Conservation (phyloP, 1,140 invertebrate genomes). For the Megathymus violae region DNA sequence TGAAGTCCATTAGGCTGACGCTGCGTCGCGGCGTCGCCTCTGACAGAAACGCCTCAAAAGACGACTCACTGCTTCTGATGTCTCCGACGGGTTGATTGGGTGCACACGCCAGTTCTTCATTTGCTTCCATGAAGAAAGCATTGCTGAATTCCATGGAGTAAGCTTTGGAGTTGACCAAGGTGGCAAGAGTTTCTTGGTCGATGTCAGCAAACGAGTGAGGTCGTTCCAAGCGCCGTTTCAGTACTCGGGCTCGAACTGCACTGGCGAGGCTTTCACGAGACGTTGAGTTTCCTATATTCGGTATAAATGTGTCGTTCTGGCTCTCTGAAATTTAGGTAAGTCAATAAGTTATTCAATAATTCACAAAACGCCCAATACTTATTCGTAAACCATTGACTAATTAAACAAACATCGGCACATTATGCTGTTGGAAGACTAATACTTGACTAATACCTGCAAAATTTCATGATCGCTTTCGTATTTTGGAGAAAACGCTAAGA, state of each 20-base stretch:
- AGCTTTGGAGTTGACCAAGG: constrained; percentile 51
- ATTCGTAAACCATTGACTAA: too few relatives aligned
- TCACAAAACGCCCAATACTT: too few relatives aligned
- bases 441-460: too few relatives aligned
- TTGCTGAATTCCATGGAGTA: constrained; percentile 52
- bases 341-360: neutral
- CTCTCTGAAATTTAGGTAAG: constrained; percentile 52
- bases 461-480: too few relatives aligned
- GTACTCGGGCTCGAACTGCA: constrained; percentile 56
- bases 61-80: constrained; percentile 53
- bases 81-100: constrained; percentile 42
- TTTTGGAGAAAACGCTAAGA: too few relatives aligned
- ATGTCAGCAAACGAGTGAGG: constrained; percentile 57
- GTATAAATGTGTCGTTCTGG: constrained; percentile 48
- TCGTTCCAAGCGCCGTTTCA: constrained; percentile 49
- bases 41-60: constrained; percentile 48
- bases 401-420: too few relatives aligned
- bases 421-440: too few relatives aligned
- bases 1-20: constrained; percentile 60
- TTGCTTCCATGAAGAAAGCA: constrained; percentile 25
- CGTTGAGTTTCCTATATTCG: constrained; percentile 41
- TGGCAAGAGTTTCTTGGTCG: constrained; percentile 46
- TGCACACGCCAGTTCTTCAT: constrained; percentile 33
- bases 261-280: constrained; percentile 58
- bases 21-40: constrained; percentile 51